Evolutionary conservation across 2,797 vertebrate genomes (phyloP), one percentile per base, ranked within the genome.

Genomic region (Tragopan temminckii): DNA sequence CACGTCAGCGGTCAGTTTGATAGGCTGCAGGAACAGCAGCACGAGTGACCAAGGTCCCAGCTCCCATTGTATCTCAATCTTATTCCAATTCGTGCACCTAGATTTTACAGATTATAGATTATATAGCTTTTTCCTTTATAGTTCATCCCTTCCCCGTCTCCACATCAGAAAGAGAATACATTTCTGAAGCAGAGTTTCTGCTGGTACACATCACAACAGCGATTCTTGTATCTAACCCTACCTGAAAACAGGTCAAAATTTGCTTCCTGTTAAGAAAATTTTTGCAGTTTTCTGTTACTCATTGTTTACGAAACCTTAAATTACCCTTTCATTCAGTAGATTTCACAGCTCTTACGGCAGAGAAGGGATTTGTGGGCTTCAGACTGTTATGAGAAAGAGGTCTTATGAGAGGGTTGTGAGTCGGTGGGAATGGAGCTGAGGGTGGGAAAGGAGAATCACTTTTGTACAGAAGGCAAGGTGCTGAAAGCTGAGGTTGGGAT

Each of bases 251-350:
- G 31, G n/a, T 46, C 42, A 59, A 33, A 21, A 78, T 50, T 11
- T 5, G 1, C 35, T 83, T 81, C 25, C 50, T 58, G 4, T 55
- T 68, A 76, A 71, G 33, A 57, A 72, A 42, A 21, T 48, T 82
- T 87, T 50, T 86, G 80, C 83, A 42, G 23, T 11, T 88, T 75
- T 86, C 45, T 33, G n/a, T 68, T 90, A 36, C 16, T 89, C 11
- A 1, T 76, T 76, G 55, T 76, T 84, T 81, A 63, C 86, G 81
- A 94, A 93, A 81, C 63, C 35, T 81, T 31, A 50, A 50, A 23
- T 84, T 90, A 84, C 74, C 46, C 52, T 84, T 94, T 90, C 66
- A n/a, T 72, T 88, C 63, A 84, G 62, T 63, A 88, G 59, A 72
- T 86, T 85, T 86, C 80, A 83, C 42, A 80, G 62, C 38, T 55